Percentiles rank a stretch among this genome's conserved stretches.
Evolutionary conservation across 2,113 vertebrate genomes (phyloP).

Genomic region (Hippocampus mohnikei): DNA sequence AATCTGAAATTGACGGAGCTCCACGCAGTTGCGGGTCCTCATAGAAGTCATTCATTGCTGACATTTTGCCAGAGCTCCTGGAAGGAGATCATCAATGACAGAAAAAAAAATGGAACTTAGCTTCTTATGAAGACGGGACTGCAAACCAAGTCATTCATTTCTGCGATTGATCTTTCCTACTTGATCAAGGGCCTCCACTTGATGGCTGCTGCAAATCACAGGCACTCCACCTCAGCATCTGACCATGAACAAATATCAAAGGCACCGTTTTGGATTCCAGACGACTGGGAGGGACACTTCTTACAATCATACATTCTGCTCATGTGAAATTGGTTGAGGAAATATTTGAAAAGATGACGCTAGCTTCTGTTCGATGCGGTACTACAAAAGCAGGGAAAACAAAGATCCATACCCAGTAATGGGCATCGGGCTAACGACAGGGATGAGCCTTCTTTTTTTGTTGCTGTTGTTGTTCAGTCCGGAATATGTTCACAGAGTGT

Average conservation of each 20-base stretch:
- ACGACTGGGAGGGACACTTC: neutral
- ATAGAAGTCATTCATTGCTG: conserved; percentile 52
- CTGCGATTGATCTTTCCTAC: conserved; percentile 48
- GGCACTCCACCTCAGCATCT: conserved; percentile 34
- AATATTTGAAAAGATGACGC: too few species aligned
- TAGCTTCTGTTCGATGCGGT: too few species aligned
- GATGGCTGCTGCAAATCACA: conserved; percentile 37
- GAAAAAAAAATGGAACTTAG: conserved; percentile 44
- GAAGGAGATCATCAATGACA: conserved; percentile 56
- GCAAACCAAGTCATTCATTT: conserved; percentile 64
- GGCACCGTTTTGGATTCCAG: neutral
- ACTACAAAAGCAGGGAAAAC: too few species aligned
- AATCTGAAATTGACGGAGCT: conserved; percentile 20
- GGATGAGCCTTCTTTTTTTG: too few species aligned
- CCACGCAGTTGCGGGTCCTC: conserved; percentile 39
- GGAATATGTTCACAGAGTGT: too few species aligned
- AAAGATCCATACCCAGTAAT: too few species aligned
- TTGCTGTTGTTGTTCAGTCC: too few species aligned
- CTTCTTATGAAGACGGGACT: conserved; percentile 43
- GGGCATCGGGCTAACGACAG: too few species aligned
- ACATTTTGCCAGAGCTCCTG: conserved; percentile 43
- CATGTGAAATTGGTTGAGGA: too few species aligned
- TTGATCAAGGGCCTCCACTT: conserved; percentile 57
- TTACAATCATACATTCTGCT: too few species aligned
- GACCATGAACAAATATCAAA: conserved; percentile 40